A percentile compares a stretch with the other conserved stretches of the same genome.
These are phyloP conservation scores for Melitaea athalia DNA, from an alignment of 2,888 invertebrate genomes.

Conservation along the genomic window DNA sequence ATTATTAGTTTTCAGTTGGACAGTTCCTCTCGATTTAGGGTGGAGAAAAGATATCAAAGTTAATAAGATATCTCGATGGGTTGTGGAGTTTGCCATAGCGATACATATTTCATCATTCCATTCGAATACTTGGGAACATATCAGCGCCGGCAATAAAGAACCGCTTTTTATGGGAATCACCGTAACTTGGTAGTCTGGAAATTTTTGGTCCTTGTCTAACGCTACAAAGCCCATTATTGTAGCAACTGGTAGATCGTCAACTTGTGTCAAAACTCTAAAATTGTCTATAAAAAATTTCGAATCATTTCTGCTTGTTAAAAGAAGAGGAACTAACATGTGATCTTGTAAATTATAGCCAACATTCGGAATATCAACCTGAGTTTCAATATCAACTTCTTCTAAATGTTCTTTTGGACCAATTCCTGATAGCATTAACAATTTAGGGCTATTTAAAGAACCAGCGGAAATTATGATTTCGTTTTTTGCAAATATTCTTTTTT, in stretches of 20 bases:
- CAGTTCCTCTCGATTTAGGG: conserved; percentile 56
- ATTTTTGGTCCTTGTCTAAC: conserved; percentile 51
- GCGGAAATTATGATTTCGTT: conserved; percentile 62
- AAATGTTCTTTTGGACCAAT: conserved; percentile 58
- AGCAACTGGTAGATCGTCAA: conserved; percentile 51
- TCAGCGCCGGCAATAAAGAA: conserved; percentile 44
- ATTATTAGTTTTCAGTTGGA: conserved; percentile 49
- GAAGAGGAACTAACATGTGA: conserved; percentile 51
- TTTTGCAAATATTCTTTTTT: conserved; percentile 40
- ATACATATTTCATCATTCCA: conserved; percentile 49
- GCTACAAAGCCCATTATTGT: conserved; percentile 53
- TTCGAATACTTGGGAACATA: conserved; percentile 47
- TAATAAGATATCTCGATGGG: conserved; percentile 41
- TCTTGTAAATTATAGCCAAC: conserved; percentile 62
- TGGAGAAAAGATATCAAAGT: conserved; percentile 49
- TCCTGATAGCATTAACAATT: conserved; percentile 63
- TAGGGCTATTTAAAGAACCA: conserved; percentile 58
- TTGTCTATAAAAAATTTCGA: conserved; percentile 42
- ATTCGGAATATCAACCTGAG: conserved; percentile 49
- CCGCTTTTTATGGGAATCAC: conserved; percentile 46
- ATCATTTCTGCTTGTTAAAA: conserved; percentile 45
- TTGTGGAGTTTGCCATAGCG: conserved; percentile 41
- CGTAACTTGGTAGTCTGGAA: conserved; percentile 58
- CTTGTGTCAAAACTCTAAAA: conserved; percentile 43
- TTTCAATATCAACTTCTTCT: conserved; percentile 47